A percentile compares a stretch with the other conserved stretches of the same genome.
Evolutionary conservation across 2,888 invertebrate genomes (phyloP).

Genomic region (Drosophila antonietae): DNA sequence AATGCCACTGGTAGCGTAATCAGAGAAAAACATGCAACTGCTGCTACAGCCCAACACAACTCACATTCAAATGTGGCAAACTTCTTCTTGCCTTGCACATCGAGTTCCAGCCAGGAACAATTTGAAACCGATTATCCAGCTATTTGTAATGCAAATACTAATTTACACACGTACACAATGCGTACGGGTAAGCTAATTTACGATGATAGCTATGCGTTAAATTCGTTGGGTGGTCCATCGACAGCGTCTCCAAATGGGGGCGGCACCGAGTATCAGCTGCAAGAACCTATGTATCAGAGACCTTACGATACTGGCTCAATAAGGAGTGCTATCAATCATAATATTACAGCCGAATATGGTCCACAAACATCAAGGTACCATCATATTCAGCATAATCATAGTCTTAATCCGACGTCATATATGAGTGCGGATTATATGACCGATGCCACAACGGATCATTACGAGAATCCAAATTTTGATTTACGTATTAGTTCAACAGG

Average conservation of each 20-base stretch:
- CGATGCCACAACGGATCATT: slow-evolving; percentile 83
- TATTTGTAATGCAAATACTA: slow-evolving; percentile 93
- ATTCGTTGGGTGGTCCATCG: slow-evolving; percentile 82
- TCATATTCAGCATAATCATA: slow-evolving; percentile 29
- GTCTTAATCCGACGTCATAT: slow-evolving; percentile 48
- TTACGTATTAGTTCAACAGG: slow-evolving; percentile 48
- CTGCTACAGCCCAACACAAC: slow-evolving; percentile 36
- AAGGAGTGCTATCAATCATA: slow-evolving; percentile 68
- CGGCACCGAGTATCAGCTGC: slow-evolving; percentile 73
- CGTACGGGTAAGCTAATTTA: slow-evolving; percentile 91
- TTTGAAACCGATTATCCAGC: slow-evolving; percentile 94
- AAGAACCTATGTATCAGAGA: slow-evolving; percentile 82
- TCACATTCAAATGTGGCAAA: slow-evolving; percentile 87
- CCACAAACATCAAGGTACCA: slow-evolving; percentile 40
- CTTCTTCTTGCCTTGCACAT: slow-evolving; percentile 92
- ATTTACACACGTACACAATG: slow-evolving; percentile 92
- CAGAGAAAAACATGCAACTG: slow-evolving; percentile 87
- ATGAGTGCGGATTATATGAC: slow-evolving; percentile 75
- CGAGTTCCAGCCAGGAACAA: slow-evolving; percentile 93
- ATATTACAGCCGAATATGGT: slow-evolving; percentile 51
- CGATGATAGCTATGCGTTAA: slow-evolving; percentile 88
- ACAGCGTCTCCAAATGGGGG: slow-evolving; percentile 36
- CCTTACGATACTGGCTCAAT: slow-evolving; percentile 84
- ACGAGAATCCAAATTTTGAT: slow-evolving; percentile 85
- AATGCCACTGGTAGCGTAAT: slow-evolving; percentile 20